Conservation (phyloP, 2,888 invertebrate genomes). For the Corythucha ciliata region DNA sequence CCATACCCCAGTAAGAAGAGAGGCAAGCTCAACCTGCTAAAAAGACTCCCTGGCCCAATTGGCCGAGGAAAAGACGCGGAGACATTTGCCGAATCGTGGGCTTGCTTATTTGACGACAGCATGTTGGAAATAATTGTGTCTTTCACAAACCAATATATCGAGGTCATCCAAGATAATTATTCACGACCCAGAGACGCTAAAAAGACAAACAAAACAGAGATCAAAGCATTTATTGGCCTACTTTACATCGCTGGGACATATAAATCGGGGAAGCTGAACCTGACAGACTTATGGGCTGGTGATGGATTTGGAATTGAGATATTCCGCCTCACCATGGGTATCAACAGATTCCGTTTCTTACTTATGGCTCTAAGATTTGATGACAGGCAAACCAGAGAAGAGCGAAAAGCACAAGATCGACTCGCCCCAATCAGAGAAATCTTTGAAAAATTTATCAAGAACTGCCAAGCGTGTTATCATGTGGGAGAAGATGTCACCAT, state of each 20-base stretch:
- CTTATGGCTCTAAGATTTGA: conserved; percentile 19
- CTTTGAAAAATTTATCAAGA: conserved; percentile 37
- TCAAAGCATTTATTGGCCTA: conserved; percentile 33
- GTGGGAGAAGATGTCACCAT: conserved; percentile 32
- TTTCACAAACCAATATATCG: conserved; percentile 36
- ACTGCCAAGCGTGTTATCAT: conserved; percentile 34
- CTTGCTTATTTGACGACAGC: conserved; percentile 30
- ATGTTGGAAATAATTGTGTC: conserved; percentile 34
- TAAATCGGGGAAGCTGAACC: conserved; percentile 27
- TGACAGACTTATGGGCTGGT: conserved; percentile 21
- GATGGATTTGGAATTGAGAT: conserved; percentile 24
- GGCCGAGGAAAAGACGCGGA: conserved; percentile 29
- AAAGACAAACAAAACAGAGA: conserved; percentile 28
- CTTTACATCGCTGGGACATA: conserved; percentile 23
- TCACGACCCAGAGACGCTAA: conserved; percentile 30
- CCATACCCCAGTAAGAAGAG: conserved; percentile 20
- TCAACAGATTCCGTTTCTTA: conserved; percentile 20
- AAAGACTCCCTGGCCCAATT: conserved; percentile 23
- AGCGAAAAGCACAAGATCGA: conserved; percentile 32
- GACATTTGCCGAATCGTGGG: conserved; percentile 31
- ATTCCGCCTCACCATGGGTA: conserved; percentile 21
- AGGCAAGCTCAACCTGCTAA: conserved; percentile 16
- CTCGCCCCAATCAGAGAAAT: conserved; percentile 36
- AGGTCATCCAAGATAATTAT: conserved; percentile 31
- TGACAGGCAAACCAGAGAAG: conserved; percentile 27